Evolutionary conservation across 2,888 invertebrate genomes (phyloP).

Genomic region (Tricholauxania praeusta): DNA sequence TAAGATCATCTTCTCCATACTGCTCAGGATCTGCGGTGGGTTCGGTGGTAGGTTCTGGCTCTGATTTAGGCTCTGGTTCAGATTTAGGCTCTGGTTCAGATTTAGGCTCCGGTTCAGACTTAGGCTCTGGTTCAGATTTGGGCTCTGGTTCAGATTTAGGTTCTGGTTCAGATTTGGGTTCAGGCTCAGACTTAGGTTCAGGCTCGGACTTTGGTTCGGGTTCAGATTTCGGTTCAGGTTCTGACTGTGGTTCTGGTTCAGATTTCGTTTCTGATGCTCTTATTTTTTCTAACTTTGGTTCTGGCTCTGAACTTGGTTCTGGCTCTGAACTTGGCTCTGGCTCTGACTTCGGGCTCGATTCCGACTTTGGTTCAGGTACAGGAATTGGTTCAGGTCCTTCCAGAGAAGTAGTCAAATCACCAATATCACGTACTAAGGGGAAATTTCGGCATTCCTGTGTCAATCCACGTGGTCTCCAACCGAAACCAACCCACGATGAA

Average conservation of each 20-base stretch:
- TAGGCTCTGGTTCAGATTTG: slow-evolving; percentile 66
- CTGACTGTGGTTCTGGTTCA: slow-evolving; percentile 60
- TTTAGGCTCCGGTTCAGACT: slow-evolving; percentile 68
- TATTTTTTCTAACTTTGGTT: slow-evolving; percentile 62
- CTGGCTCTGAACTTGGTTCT: slow-evolving; percentile 69
- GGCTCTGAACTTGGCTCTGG: slow-evolving; percentile 67
- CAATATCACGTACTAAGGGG: slow-evolving; percentile 73
- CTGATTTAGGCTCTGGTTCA: slow-evolving; percentile 67
- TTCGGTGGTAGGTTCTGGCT: slow-evolving; percentile 46
- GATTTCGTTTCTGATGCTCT: slow-evolving; percentile 67
- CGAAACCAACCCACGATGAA: slow-evolving; percentile 86
- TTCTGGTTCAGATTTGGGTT: slow-evolving; percentile 61
- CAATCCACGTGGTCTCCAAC: slow-evolving; percentile 88
- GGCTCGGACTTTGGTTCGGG: slow-evolving; percentile 48
- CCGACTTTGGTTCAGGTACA: slow-evolving; percentile 48
- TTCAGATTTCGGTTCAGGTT: slow-evolving; percentile 56
- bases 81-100: slow-evolving; percentile 68
- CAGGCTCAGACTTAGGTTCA: slow-evolving; percentile 56
- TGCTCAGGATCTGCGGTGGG: slow-evolving; percentile 50
- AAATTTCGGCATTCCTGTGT: slow-evolving; percentile 85
- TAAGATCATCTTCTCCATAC: slow-evolving; percentile 51
- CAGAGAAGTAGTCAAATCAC: slow-evolving; percentile 55
- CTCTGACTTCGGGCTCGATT: slow-evolving; percentile 61
- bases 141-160: slow-evolving; percentile 68
- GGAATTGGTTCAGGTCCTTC: slow-evolving; percentile 59